These are phyloP conservation scores for Drosophila virilis DNA, from an alignment of 1,140 invertebrate species.

Conservation along the genomic window DNA sequence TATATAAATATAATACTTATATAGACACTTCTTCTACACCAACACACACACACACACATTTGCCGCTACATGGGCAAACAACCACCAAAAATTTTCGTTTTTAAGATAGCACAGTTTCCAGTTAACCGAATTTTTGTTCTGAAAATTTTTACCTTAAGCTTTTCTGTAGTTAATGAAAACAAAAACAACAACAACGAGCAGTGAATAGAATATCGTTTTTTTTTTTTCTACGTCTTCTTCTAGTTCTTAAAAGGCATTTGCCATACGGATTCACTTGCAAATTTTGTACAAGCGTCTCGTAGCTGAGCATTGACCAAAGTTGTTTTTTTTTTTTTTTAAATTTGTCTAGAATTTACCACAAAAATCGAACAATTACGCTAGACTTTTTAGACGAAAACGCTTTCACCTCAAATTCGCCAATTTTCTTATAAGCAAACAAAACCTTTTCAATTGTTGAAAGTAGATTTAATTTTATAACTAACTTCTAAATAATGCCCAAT, in stretches of 20 bases:
- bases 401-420: slow-evolving; percentile 20
- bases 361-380: neutral
- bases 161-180: slow-evolving; percentile 18
- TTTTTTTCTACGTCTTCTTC: neutral
- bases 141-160: slow-evolving; percentile 6
- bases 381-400: neutral
- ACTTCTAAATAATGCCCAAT: slow-evolving; percentile 2
- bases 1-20: slow-evolving; percentile 28
- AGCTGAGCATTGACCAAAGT: slow-evolving; percentile 13
- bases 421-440: slow-evolving; percentile 3
- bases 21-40: slow-evolving; percentile 29
- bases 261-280: neutral
- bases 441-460: slow-evolving; percentile 34
- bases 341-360: slow-evolving; percentile 4
- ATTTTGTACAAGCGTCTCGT: slow-evolving; percentile 10
- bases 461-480: slow-evolving; percentile 22
- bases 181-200: slow-evolving; percentile 1
- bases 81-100: slow-evolving; percentile 64
- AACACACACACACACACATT: slow-evolving; percentile 17
- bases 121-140: slow-evolving; percentile 33
- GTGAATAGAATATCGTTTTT: neutral
- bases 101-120: slow-evolving; percentile 51
- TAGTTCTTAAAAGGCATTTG: neutral
- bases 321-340: slow-evolving; percentile 9
- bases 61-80: slow-evolving; percentile 21